Conservation (phyloP, 2,113 vertebrate genomes). For the Mellivora capensis region DNA sequence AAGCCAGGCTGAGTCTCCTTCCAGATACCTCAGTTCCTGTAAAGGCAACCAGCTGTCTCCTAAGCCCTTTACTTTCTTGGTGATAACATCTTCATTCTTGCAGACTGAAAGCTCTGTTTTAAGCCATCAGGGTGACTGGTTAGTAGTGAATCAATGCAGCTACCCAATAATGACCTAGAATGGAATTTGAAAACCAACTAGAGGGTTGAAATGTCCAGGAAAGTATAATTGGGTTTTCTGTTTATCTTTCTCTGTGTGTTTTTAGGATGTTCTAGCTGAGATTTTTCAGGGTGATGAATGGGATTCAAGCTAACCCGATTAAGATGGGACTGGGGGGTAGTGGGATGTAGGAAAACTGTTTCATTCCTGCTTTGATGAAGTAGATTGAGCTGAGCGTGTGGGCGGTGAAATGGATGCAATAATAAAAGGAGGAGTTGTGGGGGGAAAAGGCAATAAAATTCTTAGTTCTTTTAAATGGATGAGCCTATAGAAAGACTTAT, state of each 20-base stretch:
- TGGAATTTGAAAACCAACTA: constrained; percentile 22
- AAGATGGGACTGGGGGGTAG: background rate
- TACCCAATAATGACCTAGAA: constrained; percentile 11
- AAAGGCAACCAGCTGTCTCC: constrained; percentile 60
- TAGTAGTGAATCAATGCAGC: background rate
- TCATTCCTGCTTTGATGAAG: background rate
- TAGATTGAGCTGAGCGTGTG: background rate
- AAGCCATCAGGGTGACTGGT: background rate
- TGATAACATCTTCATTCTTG: constrained; percentile 32
- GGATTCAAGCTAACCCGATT: background rate
- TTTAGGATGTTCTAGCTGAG: constrained; percentile 17
- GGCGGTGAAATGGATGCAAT: background rate
- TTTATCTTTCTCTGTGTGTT: constrained; percentile 43
- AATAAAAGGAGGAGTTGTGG: background rate
- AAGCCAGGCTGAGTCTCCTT: constrained; percentile 46
- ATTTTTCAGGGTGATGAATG: constrained; percentile 19
- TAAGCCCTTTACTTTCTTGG: background rate
- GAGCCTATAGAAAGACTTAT: background rate
- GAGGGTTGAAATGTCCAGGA: background rate
- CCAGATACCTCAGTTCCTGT: constrained; percentile 12
- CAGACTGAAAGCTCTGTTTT: constrained; percentile 5
- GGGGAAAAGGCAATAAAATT: background rate
- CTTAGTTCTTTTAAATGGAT: background rate
- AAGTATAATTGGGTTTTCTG: constrained; percentile 1
- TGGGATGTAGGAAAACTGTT: background rate